Evolutionary conservation across 2,797 vertebrate genomes (phyloP).

Genomic region (Myioborus miniatus): DNA sequence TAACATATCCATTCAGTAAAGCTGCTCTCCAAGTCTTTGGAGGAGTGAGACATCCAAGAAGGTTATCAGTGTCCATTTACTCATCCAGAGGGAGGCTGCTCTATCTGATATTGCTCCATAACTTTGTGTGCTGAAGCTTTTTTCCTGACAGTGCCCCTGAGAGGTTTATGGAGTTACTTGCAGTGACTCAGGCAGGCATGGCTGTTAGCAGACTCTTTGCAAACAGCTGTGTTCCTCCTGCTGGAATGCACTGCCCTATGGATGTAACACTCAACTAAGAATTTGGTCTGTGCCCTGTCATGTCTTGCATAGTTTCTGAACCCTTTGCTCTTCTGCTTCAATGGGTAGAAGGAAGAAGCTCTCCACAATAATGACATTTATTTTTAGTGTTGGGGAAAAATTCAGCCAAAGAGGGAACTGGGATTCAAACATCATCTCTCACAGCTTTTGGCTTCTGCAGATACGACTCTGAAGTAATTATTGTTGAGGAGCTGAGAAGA

Average conservation of each 20-base stretch:
- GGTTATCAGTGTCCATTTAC: neutral
- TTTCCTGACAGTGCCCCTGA: neutral
- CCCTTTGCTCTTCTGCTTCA: neutral
- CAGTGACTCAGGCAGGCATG: neutral
- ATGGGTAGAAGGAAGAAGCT: neutral
- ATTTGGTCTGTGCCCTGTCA: neutral
- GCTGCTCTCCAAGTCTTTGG: neutral
- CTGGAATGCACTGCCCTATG: neutral
- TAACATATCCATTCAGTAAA: neutral
- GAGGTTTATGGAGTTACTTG: neutral
- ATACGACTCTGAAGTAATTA: neutral
- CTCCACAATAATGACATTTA: neutral
- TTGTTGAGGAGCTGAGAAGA: neutral
- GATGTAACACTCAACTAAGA: neutral
- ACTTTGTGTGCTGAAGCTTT: neutral
- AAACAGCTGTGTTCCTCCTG: neutral
- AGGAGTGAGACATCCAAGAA: neutral
- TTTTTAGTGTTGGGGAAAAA: neutral
- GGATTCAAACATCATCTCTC: neutral
- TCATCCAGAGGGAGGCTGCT: neutral
- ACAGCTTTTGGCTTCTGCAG: neutral
- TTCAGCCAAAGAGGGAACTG: neutral
- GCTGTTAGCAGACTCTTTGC: neutral
- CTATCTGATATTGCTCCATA: neutral
- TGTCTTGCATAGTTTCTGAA: conserved; percentile 17